These are phyloP conservation scores for Eubasilissa splendida DNA, from an alignment of 2,888 invertebrate species.

Conservation along the genomic window DNA sequence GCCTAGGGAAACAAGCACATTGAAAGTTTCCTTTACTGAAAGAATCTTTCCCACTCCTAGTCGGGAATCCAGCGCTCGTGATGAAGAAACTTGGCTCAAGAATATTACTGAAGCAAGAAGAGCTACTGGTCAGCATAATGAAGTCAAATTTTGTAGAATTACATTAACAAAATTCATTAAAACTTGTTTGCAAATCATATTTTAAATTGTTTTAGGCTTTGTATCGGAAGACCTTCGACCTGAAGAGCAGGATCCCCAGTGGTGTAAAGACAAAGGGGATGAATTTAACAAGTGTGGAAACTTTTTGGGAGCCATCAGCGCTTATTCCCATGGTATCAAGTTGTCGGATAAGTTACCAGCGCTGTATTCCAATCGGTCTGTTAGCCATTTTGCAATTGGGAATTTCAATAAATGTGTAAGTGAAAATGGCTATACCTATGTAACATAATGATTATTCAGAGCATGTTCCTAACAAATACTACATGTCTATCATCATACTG, in stretches of 20 bases:
- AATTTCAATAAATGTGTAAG: slow-evolving; percentile 81
- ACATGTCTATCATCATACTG: no score
- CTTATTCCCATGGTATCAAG: slow-evolving; percentile 85
- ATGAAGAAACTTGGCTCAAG: slow-evolving; percentile 86
- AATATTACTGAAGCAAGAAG: slow-evolving; percentile 84
- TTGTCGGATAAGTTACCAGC: slow-evolving; percentile 81
- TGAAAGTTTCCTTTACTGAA: slow-evolving; percentile 81
- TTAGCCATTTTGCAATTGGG: slow-evolving; percentile 83
- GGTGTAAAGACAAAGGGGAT: slow-evolving; percentile 87
- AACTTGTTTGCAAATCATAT: no score
- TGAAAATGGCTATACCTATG: no score
- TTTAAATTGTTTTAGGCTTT: slow-evolving; percentile 71
- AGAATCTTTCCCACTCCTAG: slow-evolving; percentile 87
- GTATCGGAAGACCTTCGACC: slow-evolving; percentile 80
- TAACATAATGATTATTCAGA: no score
- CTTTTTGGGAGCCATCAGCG: slow-evolving; percentile 86
- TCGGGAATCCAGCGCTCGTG: slow-evolving; percentile 79
- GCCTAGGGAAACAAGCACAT: slow-evolving; percentile 72
- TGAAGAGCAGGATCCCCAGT: slow-evolving; percentile 88
- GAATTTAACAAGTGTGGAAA: slow-evolving; percentile 83
- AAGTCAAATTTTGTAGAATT: no score
- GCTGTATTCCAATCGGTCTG: slow-evolving; percentile 83
- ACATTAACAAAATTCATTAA: no score
- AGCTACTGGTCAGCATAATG: slow-evolving; percentile 67
- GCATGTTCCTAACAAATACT: no score